Evolutionary conservation across 2,888 invertebrate species (phyloP).

Genomic region (Phortica magna): DNA sequence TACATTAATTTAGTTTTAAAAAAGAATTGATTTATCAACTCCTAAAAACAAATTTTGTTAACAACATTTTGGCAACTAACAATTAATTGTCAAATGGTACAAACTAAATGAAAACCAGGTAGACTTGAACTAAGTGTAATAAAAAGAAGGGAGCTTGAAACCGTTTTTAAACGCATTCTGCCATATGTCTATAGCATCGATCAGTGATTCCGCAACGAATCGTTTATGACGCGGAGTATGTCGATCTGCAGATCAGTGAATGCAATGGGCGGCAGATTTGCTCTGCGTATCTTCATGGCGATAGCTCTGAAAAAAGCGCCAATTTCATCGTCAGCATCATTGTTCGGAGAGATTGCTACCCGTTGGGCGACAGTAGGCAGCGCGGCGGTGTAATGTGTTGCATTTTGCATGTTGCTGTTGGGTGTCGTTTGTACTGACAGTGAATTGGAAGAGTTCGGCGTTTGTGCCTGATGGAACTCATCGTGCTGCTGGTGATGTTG

Average conservation of each 20-base stretch:
- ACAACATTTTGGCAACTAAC: too few species aligned
- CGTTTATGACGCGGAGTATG: conserved; percentile 73
- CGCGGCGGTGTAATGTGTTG: not conserved
- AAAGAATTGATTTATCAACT: too few species aligned
- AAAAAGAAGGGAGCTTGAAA: conserved; percentile 49
- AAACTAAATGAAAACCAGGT: too few species aligned
- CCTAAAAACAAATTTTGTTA: too few species aligned
- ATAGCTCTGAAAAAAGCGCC: conserved; percentile 75
- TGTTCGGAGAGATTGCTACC: not conserved
- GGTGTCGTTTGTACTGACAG: conserved; percentile 6
- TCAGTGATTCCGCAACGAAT: conserved; percentile 69
- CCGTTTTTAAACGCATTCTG: conserved; percentile 23
- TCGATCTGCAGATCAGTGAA: conserved; percentile 76
- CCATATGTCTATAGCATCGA: not conserved
- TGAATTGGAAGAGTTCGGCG: conserved; percentile 18
- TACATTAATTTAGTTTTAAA: too few species aligned
- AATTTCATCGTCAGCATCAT: conserved; percentile 72
- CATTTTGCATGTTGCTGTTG: not conserved
- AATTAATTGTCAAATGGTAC: too few species aligned
- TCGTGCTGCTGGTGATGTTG: conserved; percentile 27
- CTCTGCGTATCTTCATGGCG: conserved; percentile 75
- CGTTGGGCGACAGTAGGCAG: not conserved
- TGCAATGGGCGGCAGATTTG: conserved; percentile 71
- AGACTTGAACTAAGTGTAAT: too few species aligned
- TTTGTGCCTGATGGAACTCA: conserved; percentile 30